These are phyloP conservation scores for Ia io DNA, from an alignment of 2,113 vertebrate species.

Conservation along the genomic window DNA sequence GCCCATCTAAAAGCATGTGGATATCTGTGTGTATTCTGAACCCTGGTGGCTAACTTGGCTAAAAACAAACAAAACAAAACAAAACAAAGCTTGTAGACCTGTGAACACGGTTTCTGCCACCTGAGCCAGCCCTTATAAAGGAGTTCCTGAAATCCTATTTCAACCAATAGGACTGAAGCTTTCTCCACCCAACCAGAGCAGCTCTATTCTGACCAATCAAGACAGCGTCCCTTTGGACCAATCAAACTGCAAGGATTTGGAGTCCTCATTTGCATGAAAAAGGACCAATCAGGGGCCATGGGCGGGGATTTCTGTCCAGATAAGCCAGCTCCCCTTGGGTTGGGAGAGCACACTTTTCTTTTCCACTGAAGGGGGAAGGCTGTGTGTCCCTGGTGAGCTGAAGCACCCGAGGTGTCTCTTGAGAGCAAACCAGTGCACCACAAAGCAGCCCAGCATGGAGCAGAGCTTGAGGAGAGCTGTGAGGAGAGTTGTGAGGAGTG, in stretches of 20 bases:
- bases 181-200: background rate
- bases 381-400: background rate
- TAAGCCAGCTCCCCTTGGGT: background rate
- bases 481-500: too few species aligned
- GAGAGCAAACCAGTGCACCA: background rate
- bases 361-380: background rate
- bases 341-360: background rate
- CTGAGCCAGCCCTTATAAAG: background rate
- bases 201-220: background rate
- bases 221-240: too few species aligned
- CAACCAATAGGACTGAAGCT: background rate
- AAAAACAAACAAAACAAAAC: background rate
- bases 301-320: background rate
- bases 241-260: background rate
- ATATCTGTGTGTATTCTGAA: background rate
- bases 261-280: background rate
- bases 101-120: background rate
- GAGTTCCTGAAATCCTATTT: background rate
- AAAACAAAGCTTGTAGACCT: background rate
- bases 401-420: background rate
- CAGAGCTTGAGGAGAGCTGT: too few species aligned
- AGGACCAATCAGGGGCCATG: background rate
- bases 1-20: background rate
- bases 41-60: background rate
- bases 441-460: background rate